Evolutionary conservation across 2,113 vertebrate genomes (phyloP), one percentile per base, ranked within the genome.

Genomic region (Rhineura floridana): DNA sequence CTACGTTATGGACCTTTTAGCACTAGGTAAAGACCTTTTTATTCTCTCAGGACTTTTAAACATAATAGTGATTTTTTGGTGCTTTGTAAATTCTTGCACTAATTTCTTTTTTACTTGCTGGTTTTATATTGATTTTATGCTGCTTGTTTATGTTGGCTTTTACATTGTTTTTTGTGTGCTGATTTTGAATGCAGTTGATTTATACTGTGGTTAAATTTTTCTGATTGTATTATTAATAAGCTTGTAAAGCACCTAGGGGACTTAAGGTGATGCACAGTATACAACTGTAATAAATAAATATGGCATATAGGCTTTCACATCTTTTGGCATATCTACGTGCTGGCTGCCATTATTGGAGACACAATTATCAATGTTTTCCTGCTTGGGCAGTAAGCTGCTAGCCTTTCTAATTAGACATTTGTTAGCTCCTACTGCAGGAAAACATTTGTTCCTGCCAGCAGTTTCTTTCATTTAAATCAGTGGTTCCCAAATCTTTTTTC

Each of bases 331-430:
- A 39, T 75, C 39, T 21, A 44, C 28, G 23, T 85, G 13, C 69
- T 44, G 25, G 13, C 12, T 73, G 50, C 83, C 83, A 84, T 42
- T 84, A 70, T 30, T 33, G 13, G 36, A 75, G 69, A 73, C 36
- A 73, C 36, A 73, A 73, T 84, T 75, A 59, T 73, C 23, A 55
- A 73, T 42, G 52, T 85, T 85, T 85, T 85, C 44, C 83, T 59
- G 50, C n/a, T 13, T 59, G 25, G 70, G 59, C 69, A 75, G 70
- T 75, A 13, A 85, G 50, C 21, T 62, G 39, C 52, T 85, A 73
- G 83, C 46, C 36, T 62, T 85, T 75, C 36, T 75, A 62, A 76
- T 76, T 76, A 36, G 70, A 33, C 36, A 62, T 85, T 85, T 85
- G 69, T 84, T 84, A 85, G 15, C 36, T 85, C 75, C 69, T 75